Evolutionary conservation across 92 coral and sea anemone genomes (phyloP).

Genomic region (Paragorgia papillata): DNA sequence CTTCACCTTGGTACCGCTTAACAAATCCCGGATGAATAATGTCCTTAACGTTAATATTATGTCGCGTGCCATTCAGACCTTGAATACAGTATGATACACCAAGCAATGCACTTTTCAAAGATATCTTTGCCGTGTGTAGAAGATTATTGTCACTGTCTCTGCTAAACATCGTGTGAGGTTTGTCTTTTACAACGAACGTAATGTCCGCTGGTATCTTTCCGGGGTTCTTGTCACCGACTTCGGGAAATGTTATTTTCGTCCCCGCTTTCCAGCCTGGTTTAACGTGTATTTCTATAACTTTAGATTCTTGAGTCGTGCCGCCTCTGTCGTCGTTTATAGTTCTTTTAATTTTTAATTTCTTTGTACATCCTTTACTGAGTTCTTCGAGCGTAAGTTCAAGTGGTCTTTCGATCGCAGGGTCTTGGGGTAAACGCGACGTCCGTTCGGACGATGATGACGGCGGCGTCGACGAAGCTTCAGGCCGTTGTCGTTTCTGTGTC

Average conservation of each 20-base stretch:
- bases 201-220: slow-evolving; percentile 88
- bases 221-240: slow-evolving; percentile 73
- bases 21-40: slow-evolving; percentile 96
- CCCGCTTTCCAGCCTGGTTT: slow-evolving; percentile 99
- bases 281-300: slow-evolving; percentile 75
- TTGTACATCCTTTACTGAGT: slow-evolving; percentile 69
- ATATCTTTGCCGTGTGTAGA: slow-evolving; percentile 77
- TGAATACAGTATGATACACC: slow-evolving; percentile 84
- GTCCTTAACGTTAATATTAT: slow-evolving; percentile 81
- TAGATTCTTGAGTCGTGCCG: slow-evolving; percentile 56
- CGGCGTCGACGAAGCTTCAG: slow-evolving; percentile 3
- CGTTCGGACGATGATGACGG: slow-evolving; percentile 67
- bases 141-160: slow-evolving; percentile 92
- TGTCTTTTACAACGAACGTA: slow-evolving; percentile 77
- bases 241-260: slow-evolving; percentile 74
- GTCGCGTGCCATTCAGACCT: slow-evolving; percentile 78
- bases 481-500: slow-evolving; percentile 2
- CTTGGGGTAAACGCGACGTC: slow-evolving; percentile 60
- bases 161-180: slow-evolving; percentile 83
- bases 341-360: slow-evolving; percentile 72
- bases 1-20: slow-evolving; percentile 86
- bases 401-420: slow-evolving; percentile 75
- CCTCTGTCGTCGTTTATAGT: slow-evolving; percentile 60
- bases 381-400: slow-evolving; percentile 86
- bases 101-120: slow-evolving; percentile 77